Base-by-base conservation (phyloP, 2,888 invertebrate species). In the Melinaea menophilus region DNA sequence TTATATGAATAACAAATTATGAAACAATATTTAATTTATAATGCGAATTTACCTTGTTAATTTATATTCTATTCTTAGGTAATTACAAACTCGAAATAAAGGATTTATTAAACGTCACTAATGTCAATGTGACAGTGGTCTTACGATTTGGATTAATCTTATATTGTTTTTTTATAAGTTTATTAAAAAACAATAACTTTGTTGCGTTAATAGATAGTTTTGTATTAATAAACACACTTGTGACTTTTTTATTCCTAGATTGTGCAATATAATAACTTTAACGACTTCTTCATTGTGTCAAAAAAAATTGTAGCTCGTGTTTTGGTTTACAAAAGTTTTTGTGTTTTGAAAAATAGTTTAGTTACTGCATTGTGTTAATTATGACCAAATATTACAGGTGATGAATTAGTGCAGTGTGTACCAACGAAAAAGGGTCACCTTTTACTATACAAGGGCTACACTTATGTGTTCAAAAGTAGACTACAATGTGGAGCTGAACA, bases 401-500 rank as follows among this genome's bases (percentile, higher is more conserved):
- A 86, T 59, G 88, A 89, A 75, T 73, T 89, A 70, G 90, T 88
- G 59, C 86, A 85, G 73, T 90, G 89, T 73, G 88, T 90, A 48
- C 88, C 90, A 4, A 88, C 90, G 12, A 85, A 84, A 67, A 90
- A 87, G 68, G 90, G 90, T 7, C 88, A 88, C 66, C 88, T 88
- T 65, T 86, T 90, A 59, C 72, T 90, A 62, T 87, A 85, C 69
- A 86, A 90, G 76, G 89, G 89, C 70, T 91, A 87, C 69, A 90
- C 89, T 22, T 91, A 89, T 72, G 80, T 86, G 58, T 87, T 89
- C 70, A 89, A 88, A 77, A 82, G 84, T 78, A 85, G 82, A 70
- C 76, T 90, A 65, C 89, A 86, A 71, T 90, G 87, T 74, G 90
- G 89, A 3, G 85, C 89, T 2, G 89, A 90, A 65, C 90, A 90